Evolutionary conservation across 2,113 vertebrate species (phyloP).

Genomic region (Corythornis vintsioides): DNA sequence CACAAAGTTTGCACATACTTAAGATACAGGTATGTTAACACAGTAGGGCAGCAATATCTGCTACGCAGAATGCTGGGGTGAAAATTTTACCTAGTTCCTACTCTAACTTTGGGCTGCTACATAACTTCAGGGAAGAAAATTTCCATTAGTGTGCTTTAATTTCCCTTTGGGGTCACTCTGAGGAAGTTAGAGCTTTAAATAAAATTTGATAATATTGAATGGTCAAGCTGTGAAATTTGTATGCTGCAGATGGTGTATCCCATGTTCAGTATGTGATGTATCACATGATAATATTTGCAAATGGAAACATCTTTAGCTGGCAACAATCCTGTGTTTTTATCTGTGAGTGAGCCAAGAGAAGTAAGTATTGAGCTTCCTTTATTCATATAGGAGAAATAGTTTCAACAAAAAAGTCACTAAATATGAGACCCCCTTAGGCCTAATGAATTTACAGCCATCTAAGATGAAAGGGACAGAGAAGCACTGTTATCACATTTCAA

Average conservation of each 20-base stretch:
- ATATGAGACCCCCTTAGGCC: background rate
- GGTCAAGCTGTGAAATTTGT: background rate
- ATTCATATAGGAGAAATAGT: background rate
- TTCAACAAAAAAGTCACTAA: background rate
- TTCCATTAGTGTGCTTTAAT: background rate
- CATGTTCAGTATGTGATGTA: background rate
- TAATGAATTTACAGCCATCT: background rate
- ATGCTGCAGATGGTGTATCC: background rate
- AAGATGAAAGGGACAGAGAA: background rate
- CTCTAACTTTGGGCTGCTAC: background rate
- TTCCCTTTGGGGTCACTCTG: background rate
- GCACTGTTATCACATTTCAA: background rate
- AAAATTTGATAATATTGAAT: background rate
- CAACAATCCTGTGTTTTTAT: background rate
- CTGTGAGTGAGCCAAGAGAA: background rate
- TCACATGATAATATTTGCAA: background rate
- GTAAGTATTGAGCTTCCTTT: background rate
- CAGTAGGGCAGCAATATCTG: background rate
- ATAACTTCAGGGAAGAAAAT: background rate
- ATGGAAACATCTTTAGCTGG: background rate
- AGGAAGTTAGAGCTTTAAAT: background rate
- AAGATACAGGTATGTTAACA: background rate
- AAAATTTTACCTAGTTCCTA: background rate
- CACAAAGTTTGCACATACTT: background rate
- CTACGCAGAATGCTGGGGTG: accelerated